phyloP scores from a whole-genome alignment of 2,888 invertebrate species.

The Herminia tarsipennalis region DNA sequence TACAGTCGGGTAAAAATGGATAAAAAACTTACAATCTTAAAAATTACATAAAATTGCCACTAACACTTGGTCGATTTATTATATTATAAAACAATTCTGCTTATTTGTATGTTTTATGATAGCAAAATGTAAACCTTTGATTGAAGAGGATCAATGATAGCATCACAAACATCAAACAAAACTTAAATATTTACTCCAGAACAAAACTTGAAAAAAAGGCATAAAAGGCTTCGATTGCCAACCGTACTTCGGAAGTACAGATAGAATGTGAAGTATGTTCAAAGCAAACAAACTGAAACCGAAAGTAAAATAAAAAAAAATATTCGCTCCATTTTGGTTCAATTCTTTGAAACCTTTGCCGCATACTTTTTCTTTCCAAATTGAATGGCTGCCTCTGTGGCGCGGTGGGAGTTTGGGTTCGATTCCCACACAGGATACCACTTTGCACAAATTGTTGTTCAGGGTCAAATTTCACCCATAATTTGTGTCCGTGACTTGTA shows the following conservation, averaged over 20 bases:
- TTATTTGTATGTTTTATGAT: too few species aligned
- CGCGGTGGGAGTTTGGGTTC: background rate
- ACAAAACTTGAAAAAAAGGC: constrained; percentile 5
- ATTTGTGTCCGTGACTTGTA: too few species aligned
- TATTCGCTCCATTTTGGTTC: constrained; percentile 17
- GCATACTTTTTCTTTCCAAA: background rate
- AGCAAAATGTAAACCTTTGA: too few species aligned
- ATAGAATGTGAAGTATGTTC: constrained; percentile 30
- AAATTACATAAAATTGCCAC: too few species aligned
- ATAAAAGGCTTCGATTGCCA: constrained; percentile 13
- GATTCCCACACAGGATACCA: background rate
- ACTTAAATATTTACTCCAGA: constrained; percentile 2
- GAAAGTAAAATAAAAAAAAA: constrained; percentile 32
- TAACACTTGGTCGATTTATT: too few species aligned
- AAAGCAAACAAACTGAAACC: constrained; percentile 22
- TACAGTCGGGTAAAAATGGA: too few species aligned
- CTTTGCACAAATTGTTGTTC: too few species aligned
- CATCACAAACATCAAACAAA: background rate
- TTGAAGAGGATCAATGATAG: background rate
- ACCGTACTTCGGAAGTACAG: constrained; percentile 14
- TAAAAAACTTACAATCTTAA: too few species aligned
- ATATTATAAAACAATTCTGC: too few species aligned
- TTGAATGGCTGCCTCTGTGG: too few species aligned
- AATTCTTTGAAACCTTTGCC: constrained; percentile 15
- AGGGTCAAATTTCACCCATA: too few species aligned